Evolutionary conservation across 1,140 invertebrate species (phyloP).

Genomic region (Anadara kagoshimensis): DNA sequence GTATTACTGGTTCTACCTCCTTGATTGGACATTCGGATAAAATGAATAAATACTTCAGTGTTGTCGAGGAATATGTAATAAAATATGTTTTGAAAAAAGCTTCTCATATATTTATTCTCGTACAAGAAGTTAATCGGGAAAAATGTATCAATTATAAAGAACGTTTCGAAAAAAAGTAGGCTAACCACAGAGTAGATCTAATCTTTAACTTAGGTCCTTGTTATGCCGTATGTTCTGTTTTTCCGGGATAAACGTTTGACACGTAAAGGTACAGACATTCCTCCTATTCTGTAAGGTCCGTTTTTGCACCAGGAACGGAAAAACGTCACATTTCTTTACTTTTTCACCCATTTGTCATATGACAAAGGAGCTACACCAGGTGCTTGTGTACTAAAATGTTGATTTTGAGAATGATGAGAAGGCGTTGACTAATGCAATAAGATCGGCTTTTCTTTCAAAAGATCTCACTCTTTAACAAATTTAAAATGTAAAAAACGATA

Average conservation of each 20-base stretch:
- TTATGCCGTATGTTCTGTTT: conserved; percentile 23
- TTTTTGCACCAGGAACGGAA: conserved; percentile 32
- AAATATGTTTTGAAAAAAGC: too few relatives aligned
- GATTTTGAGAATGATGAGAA: conserved; percentile 26
- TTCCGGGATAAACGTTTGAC: conserved; percentile 11
- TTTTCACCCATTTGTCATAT: conserved; percentile 20
- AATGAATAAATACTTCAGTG: too few relatives aligned
- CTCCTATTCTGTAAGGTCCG: conserved; percentile 20
- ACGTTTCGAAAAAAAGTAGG: too few relatives aligned
- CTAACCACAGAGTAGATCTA: neutral
- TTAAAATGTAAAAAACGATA: conserved; percentile 26
- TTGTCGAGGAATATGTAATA: too few relatives aligned
- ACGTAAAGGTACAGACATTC: conserved; percentile 4
- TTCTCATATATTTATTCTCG: too few relatives aligned
- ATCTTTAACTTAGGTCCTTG: conserved; percentile 27
- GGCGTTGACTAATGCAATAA: conserved; percentile 17
- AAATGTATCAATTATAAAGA: too few relatives aligned
- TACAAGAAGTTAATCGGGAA: too few relatives aligned
- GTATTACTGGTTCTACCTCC: conserved; percentile 60
- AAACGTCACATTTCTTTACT: conserved; percentile 5
- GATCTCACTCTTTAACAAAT: conserved; percentile 16
- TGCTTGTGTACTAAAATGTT: neutral
- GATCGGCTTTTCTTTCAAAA: neutral
- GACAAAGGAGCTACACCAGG: neutral
- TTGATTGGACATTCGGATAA: conserved; percentile 54